Evolutionary conservation across 2,113 vertebrate genomes (phyloP), one percentile per base, ranked within the genome.

Genomic region (Polyodon spathula): DNA sequence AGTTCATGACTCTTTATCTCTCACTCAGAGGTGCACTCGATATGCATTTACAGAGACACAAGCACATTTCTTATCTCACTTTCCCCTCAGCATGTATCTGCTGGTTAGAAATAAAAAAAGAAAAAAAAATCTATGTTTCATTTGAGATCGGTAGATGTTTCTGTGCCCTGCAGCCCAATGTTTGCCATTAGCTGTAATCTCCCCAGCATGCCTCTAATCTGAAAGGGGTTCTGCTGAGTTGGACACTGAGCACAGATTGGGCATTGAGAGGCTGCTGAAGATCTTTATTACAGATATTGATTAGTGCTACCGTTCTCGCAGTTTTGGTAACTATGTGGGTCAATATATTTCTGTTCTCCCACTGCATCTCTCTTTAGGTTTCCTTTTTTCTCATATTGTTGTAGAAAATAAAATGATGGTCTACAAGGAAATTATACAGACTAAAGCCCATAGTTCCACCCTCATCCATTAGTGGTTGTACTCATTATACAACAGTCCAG

Each of bases 41-140:
- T 50, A 14, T 2, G 12, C 48, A 50, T 50, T 50, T 50, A n/a
- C 12, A 8, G 15, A 50, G 48, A 12, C 12, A 50, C 14, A n/a
- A 50, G 48, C 48, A 50, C 15, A 50, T 50, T 50, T 50, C 27
- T 27, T 50, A 12, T n/a, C 14, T 14, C 6, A 11, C 5, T 7
- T 50, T 3, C 15, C 12, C 48, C 48, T 50, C 12, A 50, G 12
- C 8, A n/a, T 50, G 48, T n/a, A 50, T 50, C 48, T 50, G 48
- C 14, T 50, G 48, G 5, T 50, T 3, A n/a, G 48, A 50, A 50
- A n/a, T 5, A 52, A 53, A 53, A 7, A n/a, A 55, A 27, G 12
- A 4, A 37, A 50, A 10, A 2, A 78, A 83, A 85, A 86, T 86
- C 83, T 72, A 86, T 84, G 84, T 81, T 84, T 85, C 77, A 85